Evolutionary conservation across 2,113 vertebrate genomes (phyloP).

Genomic region (Eulemur macaco): DNA sequence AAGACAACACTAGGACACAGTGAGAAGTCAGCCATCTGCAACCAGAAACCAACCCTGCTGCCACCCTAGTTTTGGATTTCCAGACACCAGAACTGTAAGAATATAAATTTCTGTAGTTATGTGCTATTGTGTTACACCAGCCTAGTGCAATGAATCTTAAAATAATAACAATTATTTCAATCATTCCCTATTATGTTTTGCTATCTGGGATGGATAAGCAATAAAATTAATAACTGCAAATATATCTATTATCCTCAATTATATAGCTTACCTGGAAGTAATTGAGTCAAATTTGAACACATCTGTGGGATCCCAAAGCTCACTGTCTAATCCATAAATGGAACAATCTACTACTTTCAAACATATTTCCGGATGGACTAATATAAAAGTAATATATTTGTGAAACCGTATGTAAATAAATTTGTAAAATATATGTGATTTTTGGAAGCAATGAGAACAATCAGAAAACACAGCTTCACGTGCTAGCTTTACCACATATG

Average conservation of each 20-base stretch:
- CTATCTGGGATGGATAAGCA: no score
- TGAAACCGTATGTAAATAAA: neutral
- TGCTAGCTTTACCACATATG: neutral
- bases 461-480: neutral
- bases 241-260: neutral
- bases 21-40: no score
- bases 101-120: no score
- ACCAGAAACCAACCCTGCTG: no score
- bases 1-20: no score
- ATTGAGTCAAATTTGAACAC: neutral
- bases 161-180: no score
- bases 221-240: neutral
- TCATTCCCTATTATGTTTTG: no score
- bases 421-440: neutral
- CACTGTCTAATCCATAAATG: neutral
- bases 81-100: no score
- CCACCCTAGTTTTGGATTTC: no score
- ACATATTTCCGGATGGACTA: neutral
- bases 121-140: no score
- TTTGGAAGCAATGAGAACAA: neutral
- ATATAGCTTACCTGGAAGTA: neutral
- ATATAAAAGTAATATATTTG: neutral
- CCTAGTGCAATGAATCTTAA: no score
- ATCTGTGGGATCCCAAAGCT: neutral
- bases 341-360: neutral